Conservation (phyloP, 2,113 vertebrate genomes). For the Fregetta grallaria region DNA sequence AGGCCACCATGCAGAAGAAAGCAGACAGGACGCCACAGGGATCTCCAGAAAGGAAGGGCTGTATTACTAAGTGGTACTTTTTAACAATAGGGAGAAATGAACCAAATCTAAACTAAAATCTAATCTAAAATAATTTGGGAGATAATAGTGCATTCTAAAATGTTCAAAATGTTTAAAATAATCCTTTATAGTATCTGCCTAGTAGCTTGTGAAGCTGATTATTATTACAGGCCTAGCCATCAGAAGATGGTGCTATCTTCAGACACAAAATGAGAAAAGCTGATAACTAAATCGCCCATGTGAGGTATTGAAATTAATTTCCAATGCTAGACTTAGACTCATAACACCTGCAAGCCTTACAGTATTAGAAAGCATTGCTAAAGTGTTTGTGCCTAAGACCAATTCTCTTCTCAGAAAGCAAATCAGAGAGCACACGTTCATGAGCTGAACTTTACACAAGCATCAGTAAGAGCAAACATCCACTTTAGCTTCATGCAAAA, state of each 20-base stretch:
- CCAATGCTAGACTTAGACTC: background rate
- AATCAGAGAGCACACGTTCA: background rate
- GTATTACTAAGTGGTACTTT: background rate
- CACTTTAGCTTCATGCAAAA: background rate
- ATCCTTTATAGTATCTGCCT: background rate
- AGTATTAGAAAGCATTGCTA: background rate
- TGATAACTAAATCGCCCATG: background rate
- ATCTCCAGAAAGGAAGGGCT: background rate
- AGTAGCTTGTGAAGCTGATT: background rate
- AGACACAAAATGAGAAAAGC: background rate
- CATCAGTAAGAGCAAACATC: background rate
- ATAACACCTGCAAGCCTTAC: background rate
- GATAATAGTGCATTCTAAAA: background rate
- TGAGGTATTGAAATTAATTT: background rate
- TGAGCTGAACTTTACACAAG: background rate
- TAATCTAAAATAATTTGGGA: background rate
- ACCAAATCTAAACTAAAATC: background rate
- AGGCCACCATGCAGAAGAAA: background rate
- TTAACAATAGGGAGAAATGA: background rate
- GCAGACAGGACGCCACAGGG: accelerated
- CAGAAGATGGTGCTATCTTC: background rate
- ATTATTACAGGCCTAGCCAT: background rate
- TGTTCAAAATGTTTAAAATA: background rate
- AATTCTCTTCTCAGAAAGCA: background rate
- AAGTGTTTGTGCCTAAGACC: background rate